Conservation (phyloP, 2,888 invertebrate species). For the Disparrhopalites patrizii region DNA sequence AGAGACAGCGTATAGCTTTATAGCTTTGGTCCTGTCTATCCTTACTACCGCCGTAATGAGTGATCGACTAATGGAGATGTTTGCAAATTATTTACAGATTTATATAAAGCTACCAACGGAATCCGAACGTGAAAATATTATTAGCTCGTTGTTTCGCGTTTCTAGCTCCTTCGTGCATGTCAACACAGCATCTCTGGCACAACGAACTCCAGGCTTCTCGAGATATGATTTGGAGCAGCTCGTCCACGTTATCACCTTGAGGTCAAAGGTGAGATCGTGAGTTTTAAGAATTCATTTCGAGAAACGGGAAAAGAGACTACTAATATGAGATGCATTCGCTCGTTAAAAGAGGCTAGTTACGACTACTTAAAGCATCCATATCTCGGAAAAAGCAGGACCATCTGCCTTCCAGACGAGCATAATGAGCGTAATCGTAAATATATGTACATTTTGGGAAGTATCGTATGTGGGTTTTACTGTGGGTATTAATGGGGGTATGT, state of each 20-base stretch:
- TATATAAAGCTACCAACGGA: constrained; percentile 55
- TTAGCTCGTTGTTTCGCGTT: constrained; percentile 48
- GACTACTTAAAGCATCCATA: too few relatives aligned
- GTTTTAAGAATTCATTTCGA: too few relatives aligned
- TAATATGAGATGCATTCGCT: too few relatives aligned
- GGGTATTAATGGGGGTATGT: not conserved
- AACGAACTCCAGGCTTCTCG: constrained; percentile 59
- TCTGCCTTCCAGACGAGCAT: too few relatives aligned
- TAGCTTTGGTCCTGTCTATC: not conserved
- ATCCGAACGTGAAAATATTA: constrained; percentile 53
- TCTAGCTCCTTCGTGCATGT: constrained; percentile 24
- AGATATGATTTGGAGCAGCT: constrained; percentile 58
- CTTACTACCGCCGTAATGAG: too few relatives aligned
- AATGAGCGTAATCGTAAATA: too few relatives aligned
- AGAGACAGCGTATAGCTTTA: constrained; percentile 3
- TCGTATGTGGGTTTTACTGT: not conserved
- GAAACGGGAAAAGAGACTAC: too few relatives aligned
- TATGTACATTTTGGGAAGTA: constrained; percentile 1
- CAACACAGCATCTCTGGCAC: too few relatives aligned
- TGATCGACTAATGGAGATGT: too few relatives aligned
- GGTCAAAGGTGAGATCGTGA: constrained; percentile 37
- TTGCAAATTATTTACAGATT: constrained; percentile 53
- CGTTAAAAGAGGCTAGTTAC: too few relatives aligned
- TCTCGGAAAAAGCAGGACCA: too few relatives aligned
- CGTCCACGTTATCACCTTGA: constrained; percentile 52